Base-by-base conservation (phyloP, 1,140 invertebrate genomes). In the Babylonia areolata region DNA sequence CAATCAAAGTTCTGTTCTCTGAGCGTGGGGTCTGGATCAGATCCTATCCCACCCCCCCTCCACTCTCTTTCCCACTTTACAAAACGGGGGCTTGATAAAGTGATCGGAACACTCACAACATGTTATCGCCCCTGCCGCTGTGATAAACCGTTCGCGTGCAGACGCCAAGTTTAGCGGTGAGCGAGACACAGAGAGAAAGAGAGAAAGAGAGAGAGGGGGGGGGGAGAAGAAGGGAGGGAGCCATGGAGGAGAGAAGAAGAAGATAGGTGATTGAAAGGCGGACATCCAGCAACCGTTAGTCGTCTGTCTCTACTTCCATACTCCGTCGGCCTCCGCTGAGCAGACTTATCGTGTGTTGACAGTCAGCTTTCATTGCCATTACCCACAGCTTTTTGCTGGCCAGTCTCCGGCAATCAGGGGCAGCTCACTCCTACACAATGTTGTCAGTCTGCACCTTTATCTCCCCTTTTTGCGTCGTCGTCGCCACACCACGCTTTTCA, bases 81-180 rank as follows among this genome's bases (percentile, higher is more conserved):
- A n/a, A n/a, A n/a, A n/a, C n/a, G n/a, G n/a, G n/a, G n/a, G n/a
- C n/a, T n/a, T n/a, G n/a, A n/a, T n/a, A n/a, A n/a, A n/a, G n/a
- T n/a, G n/a, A n/a, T n/a, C n/a, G n/a, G n/a, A n/a, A n/a, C n/a
- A n/a, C n/a, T n/a, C n/a, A n/a, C n/a, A n/a, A n/a, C n/a, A n/a
- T n/a, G n/a, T n/a, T n/a, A n/a, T n/a, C n/a, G n/a, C n/a, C n/a
- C n/a, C n/a, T n/a, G n/a, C n/a, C n/a, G n/a, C n/a, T n/a, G n/a
- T 28, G 77, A 79, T 79, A 79, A 79, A 42, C 39, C 40, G 77
- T 79, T 79, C 77, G 77, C 77, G 77, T 79, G 77, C 77, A 42
- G 77, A 79, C 77, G 77, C 40, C 77, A 79, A 31, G 15, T 79
- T 79, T n/a, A n/a, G n/a, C n/a, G n/a, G n/a, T n/a, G 42, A 46